These are phyloP conservation scores for Tillus elongatus DNA, from an alignment of 2,888 invertebrate species.

Conservation along the genomic window DNA sequence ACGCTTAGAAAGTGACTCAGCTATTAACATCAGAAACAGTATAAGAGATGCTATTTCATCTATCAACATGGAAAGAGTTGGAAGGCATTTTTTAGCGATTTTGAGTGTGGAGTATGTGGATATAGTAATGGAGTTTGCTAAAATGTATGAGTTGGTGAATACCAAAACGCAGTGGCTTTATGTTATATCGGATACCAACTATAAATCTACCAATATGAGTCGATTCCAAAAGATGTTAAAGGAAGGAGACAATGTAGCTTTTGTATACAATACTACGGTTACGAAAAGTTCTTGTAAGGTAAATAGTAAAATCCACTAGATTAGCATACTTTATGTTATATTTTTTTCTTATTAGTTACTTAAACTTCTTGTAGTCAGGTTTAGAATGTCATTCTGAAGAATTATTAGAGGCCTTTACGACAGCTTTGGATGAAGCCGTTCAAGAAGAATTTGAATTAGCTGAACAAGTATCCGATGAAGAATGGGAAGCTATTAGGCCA, in stretches of 20 bases:
- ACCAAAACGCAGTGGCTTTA: constrained; percentile 77
- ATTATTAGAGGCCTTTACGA: constrained; percentile 55
- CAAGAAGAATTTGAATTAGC: constrained; percentile 63
- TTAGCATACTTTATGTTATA: neutral
- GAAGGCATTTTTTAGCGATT: constrained; percentile 50
- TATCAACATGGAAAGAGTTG: constrained; percentile 21
- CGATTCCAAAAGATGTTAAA: constrained; percentile 50
- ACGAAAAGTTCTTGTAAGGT: constrained; percentile 49
- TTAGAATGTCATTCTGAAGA: constrained; percentile 61
- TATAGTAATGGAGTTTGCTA: constrained; percentile 60
- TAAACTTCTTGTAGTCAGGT: constrained; percentile 47
- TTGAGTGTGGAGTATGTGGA: constrained; percentile 53
- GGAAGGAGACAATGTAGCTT: constrained; percentile 76
- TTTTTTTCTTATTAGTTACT: constrained; percentile 1
- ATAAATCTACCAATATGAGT: constrained; percentile 44
- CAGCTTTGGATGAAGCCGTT: constrained; percentile 59
- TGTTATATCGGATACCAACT: constrained; percentile 55
- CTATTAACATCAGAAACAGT: constrained; percentile 27
- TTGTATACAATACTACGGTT: constrained; percentile 59
- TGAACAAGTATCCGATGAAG: constrained; percentile 70
- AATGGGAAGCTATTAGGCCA: constrained; percentile 73
- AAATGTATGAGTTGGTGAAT: constrained; percentile 56
- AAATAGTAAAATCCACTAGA: constrained; percentile 19
- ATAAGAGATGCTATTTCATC: neutral
- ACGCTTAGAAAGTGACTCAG: constrained; percentile 16